Base-by-base conservation (phyloP, 1,140 invertebrate genomes). In the Xylocopa sonorina region DNA sequence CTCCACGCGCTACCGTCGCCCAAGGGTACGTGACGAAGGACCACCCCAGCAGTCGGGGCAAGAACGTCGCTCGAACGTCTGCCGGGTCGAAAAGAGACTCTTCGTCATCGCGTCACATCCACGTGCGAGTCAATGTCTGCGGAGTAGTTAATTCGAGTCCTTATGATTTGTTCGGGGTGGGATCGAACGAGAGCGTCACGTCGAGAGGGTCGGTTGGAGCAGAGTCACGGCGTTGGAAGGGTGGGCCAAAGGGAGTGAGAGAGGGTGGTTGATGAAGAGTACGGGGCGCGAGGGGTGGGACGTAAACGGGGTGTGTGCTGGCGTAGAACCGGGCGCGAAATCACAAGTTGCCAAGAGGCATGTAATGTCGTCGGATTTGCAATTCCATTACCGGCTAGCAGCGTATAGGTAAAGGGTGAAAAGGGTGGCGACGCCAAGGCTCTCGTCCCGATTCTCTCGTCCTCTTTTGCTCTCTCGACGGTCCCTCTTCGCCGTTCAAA, bases 321-420 rank as follows among this genome's bases (percentile, higher is more conserved):
- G 85, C 84, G 86, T 76, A 84, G 88, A 84, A 88, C 74, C 81
- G 83, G 85, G 88, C 87, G 88, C 90, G 88, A 92, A 92, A 92
- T 92, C 91, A 90, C 89, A 90, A 91, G 89, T 91, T 92, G 90
- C 89, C 91, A 91, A 91, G 91, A 91, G 90, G 88, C 90, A 91
- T 92, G 90, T 92, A 91, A 91, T 90, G 90, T 91, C 89, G 88
- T 88, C 88, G 91, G 90, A 92, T 92, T 91, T 92, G 90, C 91
- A 92, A 92, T 92, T 92, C 90, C 91, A 92, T 92, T 92, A 92
- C 89, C 85, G 86, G 74, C 82, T 88, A 82, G 76, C 71, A 74
- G 57, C 78, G 80, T 86, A 78, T 85, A 86, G 78, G 83, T 85
- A 80, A 86, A 88, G 80, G 85, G 75, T 80, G 84, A 82, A 89